Conservation (phyloP, 2,888 invertebrate genomes). For the Phortica okadai region DNA sequence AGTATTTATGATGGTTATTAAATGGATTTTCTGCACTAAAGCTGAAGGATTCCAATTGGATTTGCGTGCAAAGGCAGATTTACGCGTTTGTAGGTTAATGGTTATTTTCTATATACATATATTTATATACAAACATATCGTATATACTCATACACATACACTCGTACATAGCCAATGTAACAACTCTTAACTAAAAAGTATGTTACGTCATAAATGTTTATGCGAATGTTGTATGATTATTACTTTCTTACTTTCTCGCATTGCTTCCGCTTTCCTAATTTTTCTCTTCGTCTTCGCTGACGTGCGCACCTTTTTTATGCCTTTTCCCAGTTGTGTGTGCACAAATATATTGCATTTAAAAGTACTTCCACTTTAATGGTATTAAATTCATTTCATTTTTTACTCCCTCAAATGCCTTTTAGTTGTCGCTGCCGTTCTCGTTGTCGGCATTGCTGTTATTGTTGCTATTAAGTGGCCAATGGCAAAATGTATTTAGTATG, state of each 20-base stretch:
- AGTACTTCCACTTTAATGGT: background rate
- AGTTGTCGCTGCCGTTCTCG: background rate
- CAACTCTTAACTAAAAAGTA: conserved; percentile 45
- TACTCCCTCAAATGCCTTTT: background rate
- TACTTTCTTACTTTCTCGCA: conserved; percentile 32
- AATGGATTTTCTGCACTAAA: conserved; percentile 58
- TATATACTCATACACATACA: background rate
- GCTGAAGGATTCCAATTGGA: conserved; percentile 65
- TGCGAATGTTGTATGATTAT: conserved; percentile 56
- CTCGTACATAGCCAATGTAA: background rate
- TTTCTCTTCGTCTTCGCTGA: background rate
- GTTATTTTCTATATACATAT: background rate
- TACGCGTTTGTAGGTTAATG: conserved; percentile 42
- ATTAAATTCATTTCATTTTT: background rate
- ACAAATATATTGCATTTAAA: conserved; percentile 21
- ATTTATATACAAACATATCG: background rate
- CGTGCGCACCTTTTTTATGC: conserved; percentile 7
- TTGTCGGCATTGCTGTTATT: background rate
- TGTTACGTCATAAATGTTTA: conserved; percentile 58
- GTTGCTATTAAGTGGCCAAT: conserved; percentile 11
- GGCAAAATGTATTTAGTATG: background rate
- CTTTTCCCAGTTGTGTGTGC: conserved; percentile 23
- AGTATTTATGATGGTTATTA: conserved; percentile 69
- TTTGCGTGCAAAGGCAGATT: conserved; percentile 55
- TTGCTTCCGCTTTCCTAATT: conserved; percentile 37